phyloP scores from a whole-genome alignment of 2,888 invertebrate species.

The Macropis europaea region DNA sequence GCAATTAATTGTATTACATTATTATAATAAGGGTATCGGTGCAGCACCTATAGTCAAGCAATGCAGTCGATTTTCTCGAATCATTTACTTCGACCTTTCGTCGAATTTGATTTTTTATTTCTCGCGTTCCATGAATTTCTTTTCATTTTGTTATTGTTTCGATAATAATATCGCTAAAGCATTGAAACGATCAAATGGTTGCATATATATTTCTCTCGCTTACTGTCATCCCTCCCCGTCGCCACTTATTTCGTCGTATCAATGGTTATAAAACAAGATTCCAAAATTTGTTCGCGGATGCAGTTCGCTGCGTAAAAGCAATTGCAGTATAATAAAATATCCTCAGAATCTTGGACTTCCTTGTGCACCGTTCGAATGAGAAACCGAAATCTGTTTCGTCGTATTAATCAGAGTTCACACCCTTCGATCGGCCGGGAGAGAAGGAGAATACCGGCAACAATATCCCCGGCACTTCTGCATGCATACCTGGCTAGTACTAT shows the following conservation, averaged over 20 bases:
- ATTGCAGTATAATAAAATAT: not conserved
- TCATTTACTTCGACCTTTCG: too few relatives aligned
- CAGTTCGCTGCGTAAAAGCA: too few relatives aligned
- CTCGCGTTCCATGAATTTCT: too few relatives aligned
- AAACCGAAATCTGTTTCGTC: not conserved
- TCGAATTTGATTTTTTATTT: too few relatives aligned
- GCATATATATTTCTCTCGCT: not conserved
- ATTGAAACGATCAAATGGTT: slow-evolving; percentile 17
- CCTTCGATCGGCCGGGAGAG: slow-evolving; percentile 35
- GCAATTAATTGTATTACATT: too few relatives aligned
- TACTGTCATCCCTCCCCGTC: slow-evolving; percentile 14
- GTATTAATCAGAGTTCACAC: slow-evolving; percentile 24
- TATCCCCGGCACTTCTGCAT: slow-evolving; percentile 21
- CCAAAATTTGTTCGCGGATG: not conserved
- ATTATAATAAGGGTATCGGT: too few relatives aligned
- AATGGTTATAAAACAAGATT: not conserved
- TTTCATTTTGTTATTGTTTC: too few relatives aligned
- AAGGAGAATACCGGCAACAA: slow-evolving; percentile 44
- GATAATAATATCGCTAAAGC: not conserved
- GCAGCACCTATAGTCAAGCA: too few relatives aligned
- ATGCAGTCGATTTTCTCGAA: too few relatives aligned
- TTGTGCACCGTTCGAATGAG: not conserved
- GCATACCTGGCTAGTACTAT: slow-evolving; percentile 76
- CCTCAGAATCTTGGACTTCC: not conserved
- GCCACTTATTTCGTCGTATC: not conserved